Evolutionary conservation across 2,113 vertebrate species (phyloP).

Genomic region (Leucoraja erinaceus): DNA sequence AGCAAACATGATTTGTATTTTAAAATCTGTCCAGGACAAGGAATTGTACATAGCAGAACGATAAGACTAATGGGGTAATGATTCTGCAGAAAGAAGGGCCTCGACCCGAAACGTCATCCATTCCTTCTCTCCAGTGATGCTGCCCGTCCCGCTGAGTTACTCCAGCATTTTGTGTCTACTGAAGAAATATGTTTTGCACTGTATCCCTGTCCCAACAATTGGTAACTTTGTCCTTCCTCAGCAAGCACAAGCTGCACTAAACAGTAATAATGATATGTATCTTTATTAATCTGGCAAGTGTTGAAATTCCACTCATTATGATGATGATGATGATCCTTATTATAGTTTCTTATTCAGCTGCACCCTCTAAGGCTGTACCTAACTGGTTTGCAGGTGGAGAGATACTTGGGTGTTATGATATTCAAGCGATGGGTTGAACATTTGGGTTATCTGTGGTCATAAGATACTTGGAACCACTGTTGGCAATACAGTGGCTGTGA

Average conservation of each 20-base stretch:
- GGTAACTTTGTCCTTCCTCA: not conserved
- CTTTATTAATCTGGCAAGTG: not conserved
- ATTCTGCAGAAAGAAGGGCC: no score
- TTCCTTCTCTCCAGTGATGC: no score
- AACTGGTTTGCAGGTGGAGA: not conserved
- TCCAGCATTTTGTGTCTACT: no score
- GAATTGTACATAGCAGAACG: not conserved
- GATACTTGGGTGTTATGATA: not conserved
- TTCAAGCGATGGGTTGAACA: not conserved
- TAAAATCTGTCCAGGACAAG: not conserved
- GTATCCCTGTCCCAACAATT: not conserved
- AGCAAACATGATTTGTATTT: no score
- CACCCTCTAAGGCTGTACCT: not conserved
- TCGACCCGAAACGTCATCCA: no score
- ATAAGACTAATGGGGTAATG: not conserved
- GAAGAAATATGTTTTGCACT: not conserved
- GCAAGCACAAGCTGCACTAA: not conserved
- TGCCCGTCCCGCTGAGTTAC: no score
- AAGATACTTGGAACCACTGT: not conserved
- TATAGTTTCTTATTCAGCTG: no score
- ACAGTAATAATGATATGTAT: not conserved
- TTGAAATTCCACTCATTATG: not conserved
- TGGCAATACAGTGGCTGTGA: not conserved
- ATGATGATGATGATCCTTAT: no score
- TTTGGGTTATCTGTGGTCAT: not conserved